Evolutionary conservation across 2,797 vertebrate species (phyloP), one percentile per base, ranked within the genome.

Genomic region (Pipistrellus kuhlii): DNA sequence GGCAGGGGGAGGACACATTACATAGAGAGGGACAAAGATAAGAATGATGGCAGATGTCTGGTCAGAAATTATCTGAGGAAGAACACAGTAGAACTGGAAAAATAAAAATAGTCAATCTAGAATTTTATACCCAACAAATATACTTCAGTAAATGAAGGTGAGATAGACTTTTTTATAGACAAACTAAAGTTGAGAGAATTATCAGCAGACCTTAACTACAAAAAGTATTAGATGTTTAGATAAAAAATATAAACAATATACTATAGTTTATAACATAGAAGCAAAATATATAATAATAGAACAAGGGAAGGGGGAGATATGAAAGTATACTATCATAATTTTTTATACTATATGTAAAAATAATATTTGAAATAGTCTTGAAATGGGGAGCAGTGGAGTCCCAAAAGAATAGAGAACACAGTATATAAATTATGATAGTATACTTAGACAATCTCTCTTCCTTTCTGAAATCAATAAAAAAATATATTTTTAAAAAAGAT

Each of bases 11-110:
- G 23, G 9, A 44, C 8, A 35, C 14, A 3, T 27, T 9, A 12
- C 17, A 25, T 20, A 71, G 57, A 53, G 38, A 78, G 21, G 27
- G 77, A 44, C n/a, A 44, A 68, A 87, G 53, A 27, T 62, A 69
- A 92, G 82, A 87, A 69, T 32, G 30, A 69, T 30, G 62, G 18
- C 25, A 59, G 69, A 32, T 91, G 27, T 44, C 44, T 88, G 17
- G 27, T 85, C 30, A 48, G 76, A 91, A 71, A 53, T 73, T 77
- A 77, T 86, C 81, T 30, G 85, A 89, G 30, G 57, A 44, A 83
- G 44, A 89, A 66, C 25, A 72, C 14, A 53, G 3, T 4, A 53
- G 64, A 89, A 82, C 38, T 84, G 15, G 30, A 84, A 80, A 88
- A 71, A 41, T 6, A 14, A 85, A 75, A 30, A 25, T 30, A 11